phyloP scores from a whole-genome alignment of 1,140 invertebrate genomes.

The Apolygus lucorum region DNA sequence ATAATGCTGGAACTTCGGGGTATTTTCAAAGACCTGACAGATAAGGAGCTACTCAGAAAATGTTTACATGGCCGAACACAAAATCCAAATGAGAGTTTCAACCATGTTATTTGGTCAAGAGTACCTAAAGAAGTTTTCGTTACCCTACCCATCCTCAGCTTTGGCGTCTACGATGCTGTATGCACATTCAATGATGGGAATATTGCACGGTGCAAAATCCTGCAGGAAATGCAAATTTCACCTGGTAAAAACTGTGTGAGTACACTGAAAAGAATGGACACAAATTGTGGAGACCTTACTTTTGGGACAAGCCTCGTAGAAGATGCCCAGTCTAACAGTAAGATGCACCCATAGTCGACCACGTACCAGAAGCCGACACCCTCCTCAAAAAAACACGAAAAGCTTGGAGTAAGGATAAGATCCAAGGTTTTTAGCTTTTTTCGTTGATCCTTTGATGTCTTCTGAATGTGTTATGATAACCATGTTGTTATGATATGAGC shows the following conservation, averaged over 20 bases:
- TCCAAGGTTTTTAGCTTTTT: background rate
- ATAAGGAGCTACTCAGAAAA: conserved; percentile 27
- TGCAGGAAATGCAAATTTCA: conserved; percentile 6
- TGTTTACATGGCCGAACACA: conserved; percentile 29
- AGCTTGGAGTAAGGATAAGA: background rate
- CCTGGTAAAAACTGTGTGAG: background rate
- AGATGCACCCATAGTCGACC: no score
- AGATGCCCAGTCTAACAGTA: no score
- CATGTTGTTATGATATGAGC: no score
- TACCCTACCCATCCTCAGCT: conserved; percentile 21
- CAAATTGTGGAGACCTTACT: no score
- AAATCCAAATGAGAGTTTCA: conserved; percentile 30
- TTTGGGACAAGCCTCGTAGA: no score
- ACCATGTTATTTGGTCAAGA: conserved; percentile 27
- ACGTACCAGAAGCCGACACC: background rate
- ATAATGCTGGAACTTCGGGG: conserved; percentile 23
- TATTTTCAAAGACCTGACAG: conserved; percentile 26
- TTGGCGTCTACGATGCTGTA: conserved; percentile 26
- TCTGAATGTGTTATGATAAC: no score
- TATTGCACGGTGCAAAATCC: conserved; percentile 18
- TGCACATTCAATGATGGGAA: conserved; percentile 27
- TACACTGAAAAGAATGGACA: background rate
- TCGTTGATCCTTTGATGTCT: no score
- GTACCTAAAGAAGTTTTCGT: conserved; percentile 31
- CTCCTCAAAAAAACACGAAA: background rate